phyloP scores from a whole-genome alignment of 1,140 invertebrate genomes.

The Platyscapa corneri region DNA sequence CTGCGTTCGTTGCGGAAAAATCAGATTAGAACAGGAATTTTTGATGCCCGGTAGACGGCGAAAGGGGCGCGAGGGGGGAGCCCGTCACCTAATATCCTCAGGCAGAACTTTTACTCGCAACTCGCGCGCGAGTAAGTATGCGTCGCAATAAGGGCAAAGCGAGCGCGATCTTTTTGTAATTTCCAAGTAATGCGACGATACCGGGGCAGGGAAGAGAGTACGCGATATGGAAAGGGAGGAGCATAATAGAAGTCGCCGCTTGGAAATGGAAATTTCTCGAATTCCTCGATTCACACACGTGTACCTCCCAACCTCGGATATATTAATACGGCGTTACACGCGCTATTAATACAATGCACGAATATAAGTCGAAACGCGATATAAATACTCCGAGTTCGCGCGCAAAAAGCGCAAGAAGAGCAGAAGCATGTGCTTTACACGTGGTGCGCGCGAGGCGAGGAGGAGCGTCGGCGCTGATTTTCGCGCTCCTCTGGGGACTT shows the following conservation, averaged over 20 bases:
- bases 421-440: constrained; percentile 33
- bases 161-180: background rate
- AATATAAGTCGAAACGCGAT: constrained; percentile 16
- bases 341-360: constrained; percentile 12
- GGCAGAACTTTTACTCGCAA: no score
- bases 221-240: background rate
- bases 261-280: constrained; percentile 2
- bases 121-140: no score
- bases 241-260: background rate
- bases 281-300: background rate
- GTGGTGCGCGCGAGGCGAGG: background rate
- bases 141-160: background rate
- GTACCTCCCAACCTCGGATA: background rate
- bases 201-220: no score
- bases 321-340: constrained; percentile 9
- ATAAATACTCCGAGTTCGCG: constrained; percentile 28
- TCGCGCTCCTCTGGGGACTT: no score
- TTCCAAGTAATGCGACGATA: no score
- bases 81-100: no score
- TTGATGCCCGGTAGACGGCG: no score
- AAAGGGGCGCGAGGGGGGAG: no score
- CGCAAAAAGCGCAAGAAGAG: background rate
- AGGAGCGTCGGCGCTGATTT: no score
- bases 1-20: no score
- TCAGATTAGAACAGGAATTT: no score